Base-by-base conservation (phyloP, 2,888 invertebrate species). In the Drosophila ochracea region DNA sequence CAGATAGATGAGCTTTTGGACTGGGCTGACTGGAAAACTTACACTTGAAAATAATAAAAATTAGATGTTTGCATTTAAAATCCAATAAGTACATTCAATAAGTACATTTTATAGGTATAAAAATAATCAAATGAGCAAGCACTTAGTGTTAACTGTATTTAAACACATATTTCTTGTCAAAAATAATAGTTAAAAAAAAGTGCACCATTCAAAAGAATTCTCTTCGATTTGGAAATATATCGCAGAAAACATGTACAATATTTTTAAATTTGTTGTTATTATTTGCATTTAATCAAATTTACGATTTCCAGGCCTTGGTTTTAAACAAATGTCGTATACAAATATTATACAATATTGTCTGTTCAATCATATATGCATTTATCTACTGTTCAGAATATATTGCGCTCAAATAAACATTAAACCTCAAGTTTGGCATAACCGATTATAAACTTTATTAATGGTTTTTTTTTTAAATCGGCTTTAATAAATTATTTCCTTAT, bases 401-500 rank as follows among this genome's bases (percentile, higher is more conserved):
- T 65, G 65, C 49, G 30, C 41, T n/a, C 39, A 39, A 57, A 57
- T 57, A 41, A 30, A 68, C 68, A 68, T 68, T 58, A 68, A 68
- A 11, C 55, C 5, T 41, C 61, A 61, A 57, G n/a, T 71, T 71
- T 61, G 61, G 68, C 41, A 47, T 39, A 31, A 41, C 25, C 39
- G 67, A 43, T 58, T 58, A 68, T 67, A 43, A 67, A 58, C 43
- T 47, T 63, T 54, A 58, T 68, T 68, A 68, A 67, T 58, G 57
- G 43, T 43, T 57, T 59, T 52, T 39, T 47, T 13, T 43, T 54
- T 25, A 25, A 41, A 55, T 50, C 21, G 68, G 57, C 33, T 58
- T 43, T 68, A 58, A 58, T 31, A 67, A 58, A 31, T 43, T 67
- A 43, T 68, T 68, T 68, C 68, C 68, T 68, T 67, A 68, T 68